phyloP scores from a whole-genome alignment of 2,797 vertebrate species.

The Limnodromus scolopaceus region DNA sequence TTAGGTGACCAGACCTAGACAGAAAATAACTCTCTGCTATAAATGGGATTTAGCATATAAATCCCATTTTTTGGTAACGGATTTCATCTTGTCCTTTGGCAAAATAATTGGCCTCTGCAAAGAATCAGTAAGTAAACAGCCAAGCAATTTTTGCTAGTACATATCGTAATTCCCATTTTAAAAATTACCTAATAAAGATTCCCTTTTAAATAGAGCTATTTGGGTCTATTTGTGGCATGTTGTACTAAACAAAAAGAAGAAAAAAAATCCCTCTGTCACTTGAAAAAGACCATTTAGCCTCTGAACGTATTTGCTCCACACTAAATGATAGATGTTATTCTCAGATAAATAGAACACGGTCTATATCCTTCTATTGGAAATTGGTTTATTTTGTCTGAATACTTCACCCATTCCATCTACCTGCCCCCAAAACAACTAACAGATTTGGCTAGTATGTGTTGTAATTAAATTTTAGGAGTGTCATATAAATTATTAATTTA shows the following conservation, averaged over 20 bases:
- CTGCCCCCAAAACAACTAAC: neutral
- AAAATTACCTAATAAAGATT: slow-evolving; percentile 47
- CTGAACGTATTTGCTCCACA: slow-evolving; percentile 27
- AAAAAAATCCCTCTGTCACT: neutral
- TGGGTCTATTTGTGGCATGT: slow-evolving; percentile 22
- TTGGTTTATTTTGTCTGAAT: slow-evolving; percentile 23
- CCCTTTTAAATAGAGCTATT: slow-evolving; percentile 32
- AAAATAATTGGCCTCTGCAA: slow-evolving; percentile 46
- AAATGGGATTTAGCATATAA: neutral
- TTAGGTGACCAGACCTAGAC: neutral
- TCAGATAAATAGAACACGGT: slow-evolving; percentile 11
- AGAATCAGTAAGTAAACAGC: slow-evolving; percentile 48
- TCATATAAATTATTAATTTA: slow-evolving; percentile 45
- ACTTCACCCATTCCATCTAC: neutral
- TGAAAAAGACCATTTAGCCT: slow-evolving; percentile 43
- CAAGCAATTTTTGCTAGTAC: slow-evolving; percentile 36
- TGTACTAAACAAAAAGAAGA: slow-evolving; percentile 10
- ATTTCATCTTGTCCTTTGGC: slow-evolving; percentile 11
- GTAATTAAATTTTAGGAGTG: slow-evolving; percentile 39
- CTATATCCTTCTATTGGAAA: neutral
- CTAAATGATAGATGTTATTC: slow-evolving; percentile 59
- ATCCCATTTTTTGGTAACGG: neutral
- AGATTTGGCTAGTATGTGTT: neutral
- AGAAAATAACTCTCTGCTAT: neutral
- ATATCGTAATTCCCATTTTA: slow-evolving; percentile 25